phyloP scores from a whole-genome alignment of 2,888 invertebrate species.

The Hyles lineata region DNA sequence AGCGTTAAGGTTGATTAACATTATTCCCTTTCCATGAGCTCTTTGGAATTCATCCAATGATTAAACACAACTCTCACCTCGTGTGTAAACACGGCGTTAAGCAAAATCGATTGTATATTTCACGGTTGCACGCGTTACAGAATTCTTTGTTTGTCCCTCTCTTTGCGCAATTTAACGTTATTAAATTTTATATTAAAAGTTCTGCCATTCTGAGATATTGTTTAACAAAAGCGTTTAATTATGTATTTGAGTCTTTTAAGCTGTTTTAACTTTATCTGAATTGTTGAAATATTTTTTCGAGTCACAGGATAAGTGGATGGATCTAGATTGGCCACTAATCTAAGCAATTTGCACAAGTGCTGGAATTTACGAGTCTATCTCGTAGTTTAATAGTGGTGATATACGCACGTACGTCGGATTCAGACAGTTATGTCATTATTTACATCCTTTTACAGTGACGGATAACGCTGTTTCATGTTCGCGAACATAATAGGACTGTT shows the following conservation, averaged over 20 bases:
- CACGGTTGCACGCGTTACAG: neutral
- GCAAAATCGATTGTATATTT: conserved; percentile 2
- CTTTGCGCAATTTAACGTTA: neutral
- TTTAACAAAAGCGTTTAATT: neutral
- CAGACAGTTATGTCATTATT: too few relatives aligned
- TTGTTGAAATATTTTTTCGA: too few relatives aligned
- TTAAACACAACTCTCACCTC: conserved; percentile 6
- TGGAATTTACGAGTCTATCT: too few relatives aligned
- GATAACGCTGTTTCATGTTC: too few relatives aligned
- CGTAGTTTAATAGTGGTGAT: too few relatives aligned
- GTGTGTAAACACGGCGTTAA: neutral
- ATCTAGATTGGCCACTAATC: too few relatives aligned
- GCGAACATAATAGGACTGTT: too few relatives aligned
- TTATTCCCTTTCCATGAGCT: conserved; percentile 2
- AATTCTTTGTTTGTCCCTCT: neutral
- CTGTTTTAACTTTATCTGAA: too few relatives aligned
- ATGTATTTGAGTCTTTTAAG: neutral
- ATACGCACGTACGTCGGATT: too few relatives aligned
- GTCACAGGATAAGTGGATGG: too few relatives aligned
- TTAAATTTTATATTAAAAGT: neutral
- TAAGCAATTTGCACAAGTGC: too few relatives aligned
- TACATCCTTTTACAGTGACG: too few relatives aligned
- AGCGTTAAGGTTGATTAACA: neutral
- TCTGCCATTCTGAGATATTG: neutral
- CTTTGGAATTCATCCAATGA: conserved; percentile 1